These are phyloP conservation scores for Cantharis lateralis DNA, from an alignment of 2,888 invertebrate species.

Conservation along the genomic window DNA sequence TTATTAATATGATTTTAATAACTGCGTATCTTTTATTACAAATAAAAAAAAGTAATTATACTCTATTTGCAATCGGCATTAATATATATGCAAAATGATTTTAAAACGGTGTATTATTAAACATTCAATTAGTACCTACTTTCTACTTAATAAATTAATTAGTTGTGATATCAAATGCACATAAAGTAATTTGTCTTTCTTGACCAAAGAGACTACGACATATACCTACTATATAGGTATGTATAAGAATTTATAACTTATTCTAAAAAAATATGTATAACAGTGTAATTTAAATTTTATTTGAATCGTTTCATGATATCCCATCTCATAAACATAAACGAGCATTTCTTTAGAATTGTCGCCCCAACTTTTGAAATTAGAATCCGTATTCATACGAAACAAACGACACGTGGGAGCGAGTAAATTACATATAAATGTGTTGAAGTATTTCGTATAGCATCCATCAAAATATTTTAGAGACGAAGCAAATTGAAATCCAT, in stretches of 20 bases:
- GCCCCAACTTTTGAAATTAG: constrained; percentile 19
- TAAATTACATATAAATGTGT: constrained; percentile 39
- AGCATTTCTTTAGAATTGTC: constrained; percentile 23
- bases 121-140: not conserved
- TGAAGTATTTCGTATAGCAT: constrained; percentile 34
- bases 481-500: constrained; percentile 55
- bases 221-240: not conserved
- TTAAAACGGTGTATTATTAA: not conserved
- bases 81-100: not conserved
- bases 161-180: not conserved
- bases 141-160: not conserved
- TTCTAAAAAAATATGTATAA: not conserved
- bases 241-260: too few relatives aligned
- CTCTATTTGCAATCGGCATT: not conserved
- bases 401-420: constrained; percentile 33
- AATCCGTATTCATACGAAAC: constrained; percentile 28
- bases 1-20: not conserved
- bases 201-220: not conserved
- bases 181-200: not conserved
- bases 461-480: constrained; percentile 42
- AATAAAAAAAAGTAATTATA: not conserved
- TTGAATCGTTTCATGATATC: constrained; percentile 18
- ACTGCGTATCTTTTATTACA: not conserved
- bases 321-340: constrained; percentile 23
- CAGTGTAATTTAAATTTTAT: constrained; percentile 4